Conservation (phyloP, 2,888 invertebrate species). For the Apodemia zela region DNA sequence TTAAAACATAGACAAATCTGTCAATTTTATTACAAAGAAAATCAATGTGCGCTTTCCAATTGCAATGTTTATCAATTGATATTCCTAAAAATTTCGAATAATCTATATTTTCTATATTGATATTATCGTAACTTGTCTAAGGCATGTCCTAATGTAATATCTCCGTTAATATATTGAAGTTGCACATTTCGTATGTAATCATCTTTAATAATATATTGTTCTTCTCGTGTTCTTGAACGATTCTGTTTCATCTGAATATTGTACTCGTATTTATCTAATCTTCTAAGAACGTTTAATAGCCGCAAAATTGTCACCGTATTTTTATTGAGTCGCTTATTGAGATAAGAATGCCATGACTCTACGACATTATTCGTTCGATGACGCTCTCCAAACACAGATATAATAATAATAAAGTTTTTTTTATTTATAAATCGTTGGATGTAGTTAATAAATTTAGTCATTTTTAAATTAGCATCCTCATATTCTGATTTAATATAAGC, state of each 20-base stretch:
- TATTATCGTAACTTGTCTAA: neutral
- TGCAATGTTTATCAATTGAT: no score
- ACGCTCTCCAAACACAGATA: neutral
- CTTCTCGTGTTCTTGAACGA: neutral
- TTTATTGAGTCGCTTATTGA: neutral
- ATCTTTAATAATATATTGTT: neutral
- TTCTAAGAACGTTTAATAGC: neutral
- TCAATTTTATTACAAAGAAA: no score
- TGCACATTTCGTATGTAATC: neutral
- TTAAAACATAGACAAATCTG: no score
- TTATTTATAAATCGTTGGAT: constrained; percentile 4
- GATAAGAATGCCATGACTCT: neutral
- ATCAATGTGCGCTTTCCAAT: no score
- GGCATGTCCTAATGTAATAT: neutral
- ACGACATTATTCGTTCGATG: neutral
- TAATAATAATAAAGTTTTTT: neutral
- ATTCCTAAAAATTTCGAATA: no score
- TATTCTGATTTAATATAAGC: no score
- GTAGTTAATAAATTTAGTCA: neutral
- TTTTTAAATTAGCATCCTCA: no score
- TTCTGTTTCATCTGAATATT: neutral
- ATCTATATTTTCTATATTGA: no score
- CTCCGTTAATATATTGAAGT: neutral
- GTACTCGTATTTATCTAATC: neutral
- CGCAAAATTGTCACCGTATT: neutral